Conservation (phyloP, 2,113 vertebrate species). For the Callaeas wilsoni region DNA sequence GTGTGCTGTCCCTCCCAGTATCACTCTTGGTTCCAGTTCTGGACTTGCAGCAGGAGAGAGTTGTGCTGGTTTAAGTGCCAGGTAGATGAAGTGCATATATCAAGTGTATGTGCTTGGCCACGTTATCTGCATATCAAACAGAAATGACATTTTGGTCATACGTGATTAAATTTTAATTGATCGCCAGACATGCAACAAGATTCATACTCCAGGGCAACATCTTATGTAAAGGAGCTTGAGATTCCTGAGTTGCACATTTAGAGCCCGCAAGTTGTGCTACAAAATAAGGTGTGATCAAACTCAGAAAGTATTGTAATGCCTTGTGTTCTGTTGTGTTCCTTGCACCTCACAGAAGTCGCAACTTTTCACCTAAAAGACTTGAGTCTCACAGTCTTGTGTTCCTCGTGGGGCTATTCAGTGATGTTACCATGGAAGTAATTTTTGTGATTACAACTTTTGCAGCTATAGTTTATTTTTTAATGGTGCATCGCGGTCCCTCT, state of each 20-base stretch:
- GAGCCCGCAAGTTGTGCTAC: neutral
- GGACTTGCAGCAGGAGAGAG: neutral
- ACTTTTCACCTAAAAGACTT: neutral
- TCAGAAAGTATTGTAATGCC: neutral
- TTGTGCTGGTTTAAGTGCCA: neutral
- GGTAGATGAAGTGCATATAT: neutral
- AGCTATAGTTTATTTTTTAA: neutral
- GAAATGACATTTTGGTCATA: neutral
- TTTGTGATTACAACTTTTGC: neutral
- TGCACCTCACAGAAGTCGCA: neutral
- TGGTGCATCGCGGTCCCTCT: neutral
- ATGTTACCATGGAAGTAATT: neutral
- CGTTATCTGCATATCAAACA: rapidly evolving
- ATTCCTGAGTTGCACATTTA: neutral
- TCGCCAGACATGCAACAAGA: neutral
- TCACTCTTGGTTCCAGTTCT: neutral
- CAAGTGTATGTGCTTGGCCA: neutral
- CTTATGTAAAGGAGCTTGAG: neutral
- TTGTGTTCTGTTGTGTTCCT: neutral
- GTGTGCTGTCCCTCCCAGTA: rapidly evolving
- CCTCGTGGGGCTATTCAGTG: neutral
- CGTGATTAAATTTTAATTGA: neutral
- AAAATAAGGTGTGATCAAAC: neutral
- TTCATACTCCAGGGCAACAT: neutral
- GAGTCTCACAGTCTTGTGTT: neutral